Evolutionary conservation across 2,113 vertebrate genomes (phyloP), one percentile per base, ranked within the genome.

Genomic region (Phasianus colchicus): DNA sequence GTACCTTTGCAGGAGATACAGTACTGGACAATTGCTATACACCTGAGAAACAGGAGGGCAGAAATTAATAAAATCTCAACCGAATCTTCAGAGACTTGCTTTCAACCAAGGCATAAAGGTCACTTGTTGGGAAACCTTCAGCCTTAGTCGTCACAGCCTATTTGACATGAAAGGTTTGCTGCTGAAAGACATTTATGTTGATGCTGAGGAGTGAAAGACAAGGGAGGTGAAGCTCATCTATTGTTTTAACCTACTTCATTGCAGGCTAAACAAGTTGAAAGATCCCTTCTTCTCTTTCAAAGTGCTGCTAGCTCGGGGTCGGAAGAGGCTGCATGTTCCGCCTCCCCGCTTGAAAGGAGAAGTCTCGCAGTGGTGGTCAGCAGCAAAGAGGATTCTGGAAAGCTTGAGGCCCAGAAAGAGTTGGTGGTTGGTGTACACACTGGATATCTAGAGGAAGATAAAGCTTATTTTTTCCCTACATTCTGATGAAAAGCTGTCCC

Each of bases 201-300:
- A 95, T 95, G 93, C 84, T 78, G 94, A 96, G 93, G 88, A 97
- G 93, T 61, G 74, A 90, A 97, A 95, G 93, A 92, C 92, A 81
- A 96, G 96, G 96, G 94, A 97, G 95, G 96, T 93, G 93, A 95
- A 96, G 88, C 95, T 95, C 93, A 88, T 95, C 95, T 95, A 95
- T 97, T 97, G 95, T 97, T 97, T 97, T 97, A 97, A 96, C 92
- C 96, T 67, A 61, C 90, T 95, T 97, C 96, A 83, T 94, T 90
- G 96, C 93, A 63, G 93, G 83, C 96, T 97, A 96, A 96, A 97
- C 91, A 96, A 95, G 95, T 96, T 96, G 94, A 97, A 96, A 96
- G 94, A 30, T 86, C 71, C 63, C 74, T 93, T 89, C 95, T 96
- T 90, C 40, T 84, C 60, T 91, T 97, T 84, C 78, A 94, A 93